Evolutionary conservation across 2,888 invertebrate species (phyloP), one percentile per base, ranked within the genome.

Genomic region (Epistrophella euchroma): DNA sequence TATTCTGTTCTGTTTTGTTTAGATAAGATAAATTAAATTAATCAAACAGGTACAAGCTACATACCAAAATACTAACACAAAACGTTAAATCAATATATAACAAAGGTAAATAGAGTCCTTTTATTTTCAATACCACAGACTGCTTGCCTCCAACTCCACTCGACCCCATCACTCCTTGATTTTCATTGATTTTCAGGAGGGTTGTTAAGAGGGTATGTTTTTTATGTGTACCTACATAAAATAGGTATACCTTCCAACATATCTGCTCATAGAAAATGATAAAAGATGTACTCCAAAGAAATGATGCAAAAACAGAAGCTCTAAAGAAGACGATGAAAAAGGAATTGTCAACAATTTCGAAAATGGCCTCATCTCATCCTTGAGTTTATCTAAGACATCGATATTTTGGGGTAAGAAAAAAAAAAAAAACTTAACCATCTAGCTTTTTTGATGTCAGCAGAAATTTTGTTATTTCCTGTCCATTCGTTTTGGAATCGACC

Each of bases 21-120:
- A 72, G 79, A 80, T 85, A 85, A 85, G 79, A 76, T 85, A 85
- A 85, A 85, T 85, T 85, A 60, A 85, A 80, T 79, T 85, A 85
- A 80, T 80, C 80, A 85, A 80, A 85, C 71, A 56, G 78, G 62
- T 84, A 56, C 70, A 62, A 17, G 2, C 10, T 22, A 43, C 9
- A 62, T 40, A 25, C 62, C 32, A 40, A 58, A 45, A 77, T 37
- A 73, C 60, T 35, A 40, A 13, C 32, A 43, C 35, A 19, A 35
- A 56, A 55, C 28, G 6, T 15, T 45, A 66, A 75, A 78, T 62
- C 45, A 52, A 79, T 68, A 85, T 75, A 80, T n/a, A n/a, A n/a
- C n/a, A 79, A 79, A 85, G 84, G 80, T 85, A 80, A 66, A 77
- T 62, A 73, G 4, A 32, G 4, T 55, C 52, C 52, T 71, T 66